A percentile compares a stretch with the other conserved stretches of the same genome.
These are phyloP conservation scores for Nowickia ferox DNA, from an alignment of 2,888 invertebrate genomes.

Conservation along the genomic window DNA sequence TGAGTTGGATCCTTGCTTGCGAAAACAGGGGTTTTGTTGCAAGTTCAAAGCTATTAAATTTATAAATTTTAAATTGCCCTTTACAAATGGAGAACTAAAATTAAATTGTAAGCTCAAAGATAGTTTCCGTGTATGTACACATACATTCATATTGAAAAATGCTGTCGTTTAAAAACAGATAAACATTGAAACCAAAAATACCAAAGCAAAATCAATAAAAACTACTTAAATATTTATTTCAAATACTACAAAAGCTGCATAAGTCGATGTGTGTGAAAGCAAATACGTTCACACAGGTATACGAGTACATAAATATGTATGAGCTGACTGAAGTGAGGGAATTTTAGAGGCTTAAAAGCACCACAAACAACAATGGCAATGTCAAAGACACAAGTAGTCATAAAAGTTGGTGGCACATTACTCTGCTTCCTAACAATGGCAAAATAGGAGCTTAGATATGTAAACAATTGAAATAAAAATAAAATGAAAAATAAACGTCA, in stretches of 20 bases:
- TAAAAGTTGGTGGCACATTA: conserved; percentile 30
- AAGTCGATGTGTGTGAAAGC: neutral
- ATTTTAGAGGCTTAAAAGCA: conserved; percentile 37
- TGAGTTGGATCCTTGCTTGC: too few species aligned
- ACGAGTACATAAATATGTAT: neutral
- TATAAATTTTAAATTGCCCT: too few species aligned
- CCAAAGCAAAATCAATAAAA: conserved; percentile 27
- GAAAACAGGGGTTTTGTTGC: too few species aligned
- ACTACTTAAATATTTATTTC: conserved; percentile 4
- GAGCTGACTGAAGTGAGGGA: neutral
- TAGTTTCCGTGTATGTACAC: neutral
- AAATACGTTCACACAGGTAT: conserved; percentile 7
- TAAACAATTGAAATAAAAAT: conserved; percentile 44
- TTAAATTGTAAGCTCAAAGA: neutral
- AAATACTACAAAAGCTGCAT: conserved; percentile 10
- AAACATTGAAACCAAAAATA: neutral
- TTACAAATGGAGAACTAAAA: too few species aligned
- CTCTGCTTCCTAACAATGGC: conserved; percentile 24
- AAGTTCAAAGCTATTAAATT: too few species aligned
- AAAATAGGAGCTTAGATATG: conserved; percentile 43
- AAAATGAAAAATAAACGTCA: conserved; percentile 11
- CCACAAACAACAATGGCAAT: neutral
- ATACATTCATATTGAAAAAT: conserved; percentile 8
- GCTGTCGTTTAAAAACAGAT: neutral
- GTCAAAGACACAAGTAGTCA: conserved; percentile 16